Evolutionary conservation across 2,888 invertebrate genomes (phyloP).

Genomic region (Tipula vernalis): DNA sequence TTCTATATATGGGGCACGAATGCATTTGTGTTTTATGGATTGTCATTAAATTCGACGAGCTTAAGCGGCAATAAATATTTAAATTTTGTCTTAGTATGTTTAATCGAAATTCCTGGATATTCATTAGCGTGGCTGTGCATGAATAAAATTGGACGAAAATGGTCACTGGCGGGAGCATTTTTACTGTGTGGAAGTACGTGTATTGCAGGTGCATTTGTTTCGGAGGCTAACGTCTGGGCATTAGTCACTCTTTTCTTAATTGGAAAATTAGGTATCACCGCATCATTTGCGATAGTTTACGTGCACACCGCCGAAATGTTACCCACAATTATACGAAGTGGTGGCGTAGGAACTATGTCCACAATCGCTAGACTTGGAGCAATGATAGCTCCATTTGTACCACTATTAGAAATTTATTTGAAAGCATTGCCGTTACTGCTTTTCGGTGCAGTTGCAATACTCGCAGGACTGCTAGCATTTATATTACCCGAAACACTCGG

Average conservation of each 20-base stretch:
- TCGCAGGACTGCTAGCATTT: slow-evolving; percentile 41
- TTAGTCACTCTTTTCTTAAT: slow-evolving; percentile 43
- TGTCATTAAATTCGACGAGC: slow-evolving; percentile 51
- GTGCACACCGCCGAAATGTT: slow-evolving; percentile 41
- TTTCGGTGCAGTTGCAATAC: slow-evolving; percentile 40
- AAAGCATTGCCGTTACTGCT: slow-evolving; percentile 40
- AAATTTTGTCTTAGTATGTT: slow-evolving; percentile 49
- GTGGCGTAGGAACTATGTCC: slow-evolving; percentile 46
- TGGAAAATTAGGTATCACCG: slow-evolving; percentile 50
- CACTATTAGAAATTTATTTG: slow-evolving; percentile 40
- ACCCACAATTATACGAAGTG: slow-evolving; percentile 40
- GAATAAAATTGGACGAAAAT: slow-evolving; percentile 39
- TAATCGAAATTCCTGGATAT: slow-evolving; percentile 48
- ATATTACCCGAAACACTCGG: slow-evolving; percentile 50
- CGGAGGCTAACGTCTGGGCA: slow-evolving; percentile 40
- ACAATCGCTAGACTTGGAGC: slow-evolving; percentile 47
- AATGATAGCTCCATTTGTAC: slow-evolving; percentile 47
- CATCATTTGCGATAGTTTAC: slow-evolving; percentile 49
- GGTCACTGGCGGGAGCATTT: slow-evolving; percentile 40
- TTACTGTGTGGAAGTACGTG: slow-evolving; percentile 42
- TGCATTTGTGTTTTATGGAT: slow-evolving; percentile 55
- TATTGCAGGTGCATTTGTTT: slow-evolving; percentile 40
- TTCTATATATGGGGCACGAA: slow-evolving; percentile 46
- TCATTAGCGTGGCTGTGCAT: slow-evolving; percentile 38
- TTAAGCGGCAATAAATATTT: slow-evolving; percentile 54